Percentiles rank a stretch among this genome's conserved stretches.
phyloP scores from a whole-genome alignment of 2,888 invertebrate genomes.

The Choreutis nemorana region DNA sequence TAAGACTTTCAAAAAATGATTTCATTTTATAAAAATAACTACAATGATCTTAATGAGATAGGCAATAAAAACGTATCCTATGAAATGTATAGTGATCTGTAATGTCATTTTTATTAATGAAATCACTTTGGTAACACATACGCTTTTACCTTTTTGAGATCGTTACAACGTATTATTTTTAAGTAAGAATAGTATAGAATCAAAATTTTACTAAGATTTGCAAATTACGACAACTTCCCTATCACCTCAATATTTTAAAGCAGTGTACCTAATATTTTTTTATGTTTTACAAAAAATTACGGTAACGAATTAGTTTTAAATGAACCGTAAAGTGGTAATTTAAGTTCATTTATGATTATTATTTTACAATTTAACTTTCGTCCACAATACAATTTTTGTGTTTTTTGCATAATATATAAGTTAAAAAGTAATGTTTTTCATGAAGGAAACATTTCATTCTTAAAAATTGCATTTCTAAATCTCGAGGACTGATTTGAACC shows the following conservation, averaged over 20 bases:
- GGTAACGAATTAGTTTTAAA: constrained; percentile 28
- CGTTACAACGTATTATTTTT: constrained; percentile 61
- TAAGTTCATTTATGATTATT: constrained; percentile 35
- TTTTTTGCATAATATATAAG: constrained; percentile 59
- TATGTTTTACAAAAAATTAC: constrained; percentile 23
- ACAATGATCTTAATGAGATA: constrained; percentile 10
- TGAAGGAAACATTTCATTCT: constrained; percentile 50
- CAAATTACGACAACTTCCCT: constrained; percentile 58
- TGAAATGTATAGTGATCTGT: constrained; percentile 11
- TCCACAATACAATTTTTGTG: constrained; percentile 27
- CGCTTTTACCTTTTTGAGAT: constrained; percentile 61
- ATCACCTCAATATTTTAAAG: constrained; percentile 23
- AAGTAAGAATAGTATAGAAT: constrained; percentile 49
- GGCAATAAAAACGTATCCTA: constrained; percentile 7
- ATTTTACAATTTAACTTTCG: constrained; percentile 18
- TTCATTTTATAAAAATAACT: constrained; percentile 25
- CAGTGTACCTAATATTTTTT: constrained; percentile 22
- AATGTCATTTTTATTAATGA: constrained; percentile 30
- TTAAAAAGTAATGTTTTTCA: constrained; percentile 39
- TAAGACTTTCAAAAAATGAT: constrained; percentile 27
- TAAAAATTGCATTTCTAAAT: constrained; percentile 64
- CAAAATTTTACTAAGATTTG: constrained; percentile 49
- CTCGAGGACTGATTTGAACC: constrained; percentile 62
- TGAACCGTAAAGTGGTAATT: constrained; percentile 35
- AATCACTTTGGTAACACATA: constrained; percentile 45